Percentiles rank a stretch among this genome's conserved stretches.
Conservation (phyloP, 2,888 invertebrate genomes). For the Aricia artaxerxes region DNA sequence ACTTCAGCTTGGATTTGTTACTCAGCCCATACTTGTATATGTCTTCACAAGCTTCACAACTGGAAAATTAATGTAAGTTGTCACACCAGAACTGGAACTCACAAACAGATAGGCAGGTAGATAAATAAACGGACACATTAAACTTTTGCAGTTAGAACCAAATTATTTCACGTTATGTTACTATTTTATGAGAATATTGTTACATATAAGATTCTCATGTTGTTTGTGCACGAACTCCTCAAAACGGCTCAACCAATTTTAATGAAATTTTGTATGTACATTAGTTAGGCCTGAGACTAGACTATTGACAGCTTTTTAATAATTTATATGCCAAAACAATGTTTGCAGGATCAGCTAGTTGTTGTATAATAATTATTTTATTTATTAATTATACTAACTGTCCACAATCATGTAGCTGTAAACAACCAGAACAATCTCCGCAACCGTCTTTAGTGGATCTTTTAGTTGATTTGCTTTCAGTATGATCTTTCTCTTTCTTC, state of each 20-base stretch:
- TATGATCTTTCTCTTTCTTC: constrained; percentile 74
- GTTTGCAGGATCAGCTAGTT: background rate
- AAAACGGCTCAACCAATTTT: no score
- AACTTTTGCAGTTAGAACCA: no score
- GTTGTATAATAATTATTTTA: background rate
- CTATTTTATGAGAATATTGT: no score
- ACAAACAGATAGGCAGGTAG: no score
- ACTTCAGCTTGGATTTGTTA: constrained; percentile 75
- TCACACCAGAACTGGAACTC: background rate
- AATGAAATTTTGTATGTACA: no score
- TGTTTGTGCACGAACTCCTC: no score
- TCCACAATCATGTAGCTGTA: constrained; percentile 70
- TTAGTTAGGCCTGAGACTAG: no score
- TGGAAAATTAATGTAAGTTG: constrained; percentile 44
- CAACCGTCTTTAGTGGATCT: constrained; percentile 68
- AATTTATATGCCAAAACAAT: no score
- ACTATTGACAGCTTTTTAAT: no score
- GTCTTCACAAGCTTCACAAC: constrained; percentile 76
- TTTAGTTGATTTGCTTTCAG: constrained; percentile 71
- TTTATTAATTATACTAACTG: constrained; percentile 56
- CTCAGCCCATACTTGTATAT: constrained; percentile 78
- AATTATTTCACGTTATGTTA: no score
- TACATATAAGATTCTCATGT: no score
- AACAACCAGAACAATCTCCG: constrained; percentile 72
- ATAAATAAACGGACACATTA: no score